phyloP scores from a whole-genome alignment of 2,797 vertebrate species.

The Coendou prehensilis region DNA sequence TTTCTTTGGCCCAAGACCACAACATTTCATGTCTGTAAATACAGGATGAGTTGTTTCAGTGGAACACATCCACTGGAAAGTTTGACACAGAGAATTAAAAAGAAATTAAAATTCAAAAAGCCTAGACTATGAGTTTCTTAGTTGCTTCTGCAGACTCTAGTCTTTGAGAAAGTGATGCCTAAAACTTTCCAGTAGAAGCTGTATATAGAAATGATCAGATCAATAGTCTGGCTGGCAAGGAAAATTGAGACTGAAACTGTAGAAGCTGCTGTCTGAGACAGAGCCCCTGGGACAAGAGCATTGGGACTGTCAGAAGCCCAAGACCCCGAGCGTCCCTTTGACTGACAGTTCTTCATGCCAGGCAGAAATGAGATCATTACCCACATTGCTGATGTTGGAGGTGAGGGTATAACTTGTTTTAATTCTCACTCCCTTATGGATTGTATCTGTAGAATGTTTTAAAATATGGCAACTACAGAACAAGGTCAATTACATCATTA shows the following conservation, averaged over 20 bases:
- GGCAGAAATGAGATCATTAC: neutral
- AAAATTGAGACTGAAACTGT: constrained; percentile 26
- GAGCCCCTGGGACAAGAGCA: neutral
- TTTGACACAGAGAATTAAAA: constrained; percentile 48
- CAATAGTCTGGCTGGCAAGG: constrained; percentile 43
- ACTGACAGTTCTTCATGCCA: neutral
- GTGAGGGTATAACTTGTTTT: neutral
- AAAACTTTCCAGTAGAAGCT: neutral
- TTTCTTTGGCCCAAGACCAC: neutral
- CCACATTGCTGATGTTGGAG: neutral
- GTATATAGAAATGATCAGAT: constrained; percentile 24
- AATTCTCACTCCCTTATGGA: neutral
- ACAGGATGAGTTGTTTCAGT: neutral
- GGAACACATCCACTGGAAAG: neutral
- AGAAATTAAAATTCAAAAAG: constrained; percentile 39
- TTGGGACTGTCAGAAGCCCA: neutral
- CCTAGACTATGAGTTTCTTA: neutral
- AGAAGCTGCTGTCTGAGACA: constrained; percentile 47
- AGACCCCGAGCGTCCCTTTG: neutral
- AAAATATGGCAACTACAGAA: neutral
- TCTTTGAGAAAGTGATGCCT: constrained; percentile 28
- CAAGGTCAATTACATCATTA: neutral
- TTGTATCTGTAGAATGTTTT: neutral
- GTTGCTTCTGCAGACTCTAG: neutral
- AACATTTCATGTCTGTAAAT: constrained; percentile 9